A percentile compares a stretch with the other conserved stretches of the same genome.
Conservation (phyloP, 1,140 invertebrate species). For the Popillia japonica region DNA sequence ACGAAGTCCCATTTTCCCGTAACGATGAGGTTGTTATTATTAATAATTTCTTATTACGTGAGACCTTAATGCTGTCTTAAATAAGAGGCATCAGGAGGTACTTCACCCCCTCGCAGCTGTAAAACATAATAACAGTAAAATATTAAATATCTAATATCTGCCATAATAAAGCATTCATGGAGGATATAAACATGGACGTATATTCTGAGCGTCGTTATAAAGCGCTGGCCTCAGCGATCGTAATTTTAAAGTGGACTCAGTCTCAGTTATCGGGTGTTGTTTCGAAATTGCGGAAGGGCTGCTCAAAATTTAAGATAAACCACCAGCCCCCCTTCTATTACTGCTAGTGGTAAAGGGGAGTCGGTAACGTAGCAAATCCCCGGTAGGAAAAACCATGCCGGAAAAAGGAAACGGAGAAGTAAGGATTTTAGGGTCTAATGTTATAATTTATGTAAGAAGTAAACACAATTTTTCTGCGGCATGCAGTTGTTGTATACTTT, state of each 20-base stretch:
- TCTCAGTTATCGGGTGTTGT: background rate
- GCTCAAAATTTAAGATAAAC: conserved; percentile 24
- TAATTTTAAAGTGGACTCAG: conserved; percentile 21
- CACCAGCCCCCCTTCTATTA: too few relatives aligned
- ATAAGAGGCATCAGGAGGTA: background rate
- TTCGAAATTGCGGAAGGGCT: background rate
- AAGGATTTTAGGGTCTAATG: background rate
- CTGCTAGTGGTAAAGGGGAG: background rate
- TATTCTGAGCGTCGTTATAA: background rate
- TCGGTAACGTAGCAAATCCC: background rate
- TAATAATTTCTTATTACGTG: conserved; percentile 5
- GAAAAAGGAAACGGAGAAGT: background rate
- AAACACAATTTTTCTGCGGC: background rate
- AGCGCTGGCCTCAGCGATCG: background rate
- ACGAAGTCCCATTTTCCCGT: too few relatives aligned
- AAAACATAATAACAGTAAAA: conserved; percentile 19
- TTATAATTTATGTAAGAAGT: conserved; percentile 5
- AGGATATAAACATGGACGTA: conserved; percentile 7
- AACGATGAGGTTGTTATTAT: background rate
- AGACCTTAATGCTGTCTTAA: background rate
- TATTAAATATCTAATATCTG: conserved; percentile 4
- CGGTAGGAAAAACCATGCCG: background rate
- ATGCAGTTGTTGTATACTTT: background rate
- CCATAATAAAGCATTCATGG: conserved; percentile 24
- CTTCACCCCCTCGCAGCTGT: background rate